A percentile compares a stretch with the other conserved stretches of the same genome.
Evolutionary conservation across 2,888 invertebrate genomes (phyloP).

Genomic region (Cryptocheilus praepositus): DNA sequence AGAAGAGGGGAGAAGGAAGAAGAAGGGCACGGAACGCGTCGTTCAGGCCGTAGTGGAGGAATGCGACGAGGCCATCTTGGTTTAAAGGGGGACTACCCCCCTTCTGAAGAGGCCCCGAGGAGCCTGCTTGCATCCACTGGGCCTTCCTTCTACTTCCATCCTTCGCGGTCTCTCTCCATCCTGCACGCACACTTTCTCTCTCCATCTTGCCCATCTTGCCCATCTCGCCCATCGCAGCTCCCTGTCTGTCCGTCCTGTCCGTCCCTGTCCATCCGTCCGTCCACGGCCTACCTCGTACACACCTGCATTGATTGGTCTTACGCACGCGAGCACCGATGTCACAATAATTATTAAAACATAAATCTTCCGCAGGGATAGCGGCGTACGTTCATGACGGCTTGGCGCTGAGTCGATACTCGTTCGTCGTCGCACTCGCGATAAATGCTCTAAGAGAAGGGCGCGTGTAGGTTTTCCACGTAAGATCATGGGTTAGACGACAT

Average conservation of each 20-base stretch:
- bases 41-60: conserved; percentile 57
- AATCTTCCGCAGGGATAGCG: conserved; percentile 46
- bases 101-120: conserved; percentile 60
- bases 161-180: conserved; percentile 14
- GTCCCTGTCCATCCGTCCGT: conserved; percentile 46
- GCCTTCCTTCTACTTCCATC: conserved; percentile 40
- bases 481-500: too few species aligned
- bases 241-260: conserved; percentile 44
- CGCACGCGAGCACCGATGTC: conserved; percentile 61
- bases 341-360: conserved; percentile 69
- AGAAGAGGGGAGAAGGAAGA: conserved; percentile 2
- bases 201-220: conserved; percentile 10
- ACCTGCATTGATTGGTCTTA: conserved; percentile 53
- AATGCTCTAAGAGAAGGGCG: too few species aligned
- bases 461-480: too few species aligned
- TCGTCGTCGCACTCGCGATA: neutral
- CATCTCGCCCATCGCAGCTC: conserved; percentile 24
- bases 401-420: neutral
- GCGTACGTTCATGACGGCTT: too few species aligned
- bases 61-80: conserved; percentile 72
- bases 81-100: conserved; percentile 55
- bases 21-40: conserved; percentile 9
- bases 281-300: conserved; percentile 36
- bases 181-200: conserved; percentile 12
- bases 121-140: conserved; percentile 50